Conservation (phyloP, 1,140 invertebrate genomes). For the Pteromalus puparum region DNA sequence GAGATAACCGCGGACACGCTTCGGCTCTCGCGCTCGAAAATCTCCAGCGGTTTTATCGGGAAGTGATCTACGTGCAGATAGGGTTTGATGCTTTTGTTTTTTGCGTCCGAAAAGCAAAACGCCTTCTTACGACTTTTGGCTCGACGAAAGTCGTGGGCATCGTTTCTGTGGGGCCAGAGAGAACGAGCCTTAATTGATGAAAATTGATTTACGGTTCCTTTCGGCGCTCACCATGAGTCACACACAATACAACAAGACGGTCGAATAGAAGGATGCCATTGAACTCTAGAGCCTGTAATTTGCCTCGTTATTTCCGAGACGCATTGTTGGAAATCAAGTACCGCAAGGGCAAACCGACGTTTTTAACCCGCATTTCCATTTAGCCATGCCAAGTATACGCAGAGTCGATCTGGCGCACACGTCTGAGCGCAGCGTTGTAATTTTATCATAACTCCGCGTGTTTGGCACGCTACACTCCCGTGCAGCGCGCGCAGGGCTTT, state of each 20-base stretch:
- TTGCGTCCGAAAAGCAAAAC: background rate
- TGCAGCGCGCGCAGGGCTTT: conserved; percentile 38
- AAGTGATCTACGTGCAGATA: background rate
- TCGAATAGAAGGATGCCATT: no score
- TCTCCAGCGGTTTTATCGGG: background rate
- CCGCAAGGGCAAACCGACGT: background rate
- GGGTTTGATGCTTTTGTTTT: background rate
- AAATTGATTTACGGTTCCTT: conserved; percentile 32
- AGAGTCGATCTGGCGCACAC: no score
- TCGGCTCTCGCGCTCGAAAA: conserved; percentile 7
- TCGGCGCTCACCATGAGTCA: background rate
- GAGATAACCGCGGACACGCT: conserved; percentile 28
- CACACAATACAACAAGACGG: background rate
- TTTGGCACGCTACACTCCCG: background rate
- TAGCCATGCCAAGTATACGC: no score
- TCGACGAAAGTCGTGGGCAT: background rate
- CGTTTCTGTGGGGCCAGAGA: background rate
- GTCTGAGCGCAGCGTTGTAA: background rate
- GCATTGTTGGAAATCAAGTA: background rate
- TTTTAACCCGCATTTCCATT: no score
- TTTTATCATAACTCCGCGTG: conserved; percentile 22
- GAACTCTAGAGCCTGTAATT: background rate
- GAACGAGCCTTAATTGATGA: background rate
- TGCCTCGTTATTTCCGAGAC: background rate
- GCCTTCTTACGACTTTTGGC: no score